Base-by-base conservation (phyloP, 1,140 invertebrate genomes). In the Radopholus similis region DNA sequence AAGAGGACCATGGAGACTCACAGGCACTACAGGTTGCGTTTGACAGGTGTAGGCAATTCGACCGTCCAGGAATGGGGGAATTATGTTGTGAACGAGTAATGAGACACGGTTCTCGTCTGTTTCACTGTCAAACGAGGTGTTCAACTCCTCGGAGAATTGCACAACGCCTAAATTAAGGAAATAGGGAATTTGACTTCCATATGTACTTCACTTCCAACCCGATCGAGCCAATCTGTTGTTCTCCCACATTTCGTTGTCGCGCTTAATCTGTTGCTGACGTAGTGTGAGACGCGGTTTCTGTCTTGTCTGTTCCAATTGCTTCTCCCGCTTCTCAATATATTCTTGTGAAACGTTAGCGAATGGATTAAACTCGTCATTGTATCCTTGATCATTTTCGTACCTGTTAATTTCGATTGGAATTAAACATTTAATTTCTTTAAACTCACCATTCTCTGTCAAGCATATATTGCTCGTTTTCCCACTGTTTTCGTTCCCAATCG, bases 1-100 rank as follows among this genome's bases (percentile, higher is more conserved):
- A 49, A 58, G 21, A n/a, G n/a, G n/a, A n/a, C 21, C 4, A 40
- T 32, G 55, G 49, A 63, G 47, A 56, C 66, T 87, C 13, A 90
- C 90, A 57, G 92, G 92, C 74, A 97, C 88, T 56, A 97, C 90
- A 58, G 93, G 93, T 83, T 98, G 94, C 8, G 93, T 93, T 83
- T 98, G 95, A 83, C 98, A 98, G 0, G 96, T 99, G 79, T 98
- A 99, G 0, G 97, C 94, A 79, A 98, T 97, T 42, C 95, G 86
- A 66, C 95, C 96, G 86, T 99, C 96, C 2, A 99, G 85, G 84
- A 99, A 99, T 6, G 96, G 96, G 1, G 96, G 96, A 4, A 99
- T 91, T 57, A 97, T 94, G 83, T 99, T 97, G 81, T 97, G 94
- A 0, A 99, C 95, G 15, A 98, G 84, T 6, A 99, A 84, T 86